Evolutionary conservation across 2,797 vertebrate species (phyloP), one percentile per base, ranked within the genome.

Genomic region (Aphelocoma californica): DNA sequence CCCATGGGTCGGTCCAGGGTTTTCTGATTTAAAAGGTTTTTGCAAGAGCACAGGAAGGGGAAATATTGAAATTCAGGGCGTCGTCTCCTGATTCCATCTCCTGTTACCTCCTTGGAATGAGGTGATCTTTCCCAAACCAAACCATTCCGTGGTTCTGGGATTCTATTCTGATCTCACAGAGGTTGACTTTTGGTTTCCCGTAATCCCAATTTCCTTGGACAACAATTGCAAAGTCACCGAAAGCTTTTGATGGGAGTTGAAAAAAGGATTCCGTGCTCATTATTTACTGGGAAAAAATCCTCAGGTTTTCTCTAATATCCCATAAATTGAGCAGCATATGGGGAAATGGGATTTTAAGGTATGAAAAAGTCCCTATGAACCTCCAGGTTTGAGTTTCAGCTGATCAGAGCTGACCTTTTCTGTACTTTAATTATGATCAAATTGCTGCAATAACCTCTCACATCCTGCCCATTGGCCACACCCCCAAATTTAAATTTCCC

Each of bases 401-500:
- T 50, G 18, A 32, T 50, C 13, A 56, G 36, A 51, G 19, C 13
- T 57, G 18, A 28, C 17, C 8, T 20, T 36, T 31, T 53, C 29
- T 34, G 26, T 5, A 9, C 20, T 56, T 51, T 4, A 25, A 48
- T 47, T 29, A 4, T 10, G 11, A 9, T 65, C 65, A 40, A 85
- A 54, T 25, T 17, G 1, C 58, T 7, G 2, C 2, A 2, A 7
- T 34, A 3, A 48, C 28, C 25, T 54, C 53, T 36, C 18, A 4
- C 0, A 0, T 75, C 36, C 25, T 40, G 11, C 53, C 60, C n/a
- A 0, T n/a, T 4, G 5, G 47, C 40, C 28, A 2, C 21, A 1
- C 20, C 11, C 24, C 14, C 4, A 32, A 23, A 50, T 85, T 48
- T 5, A 21, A 38, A 28, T 81, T 60, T 60, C 25, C 10, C 32